Evolutionary conservation across 2,113 vertebrate species (phyloP).

Genomic region (Carettochelys insculpta): DNA sequence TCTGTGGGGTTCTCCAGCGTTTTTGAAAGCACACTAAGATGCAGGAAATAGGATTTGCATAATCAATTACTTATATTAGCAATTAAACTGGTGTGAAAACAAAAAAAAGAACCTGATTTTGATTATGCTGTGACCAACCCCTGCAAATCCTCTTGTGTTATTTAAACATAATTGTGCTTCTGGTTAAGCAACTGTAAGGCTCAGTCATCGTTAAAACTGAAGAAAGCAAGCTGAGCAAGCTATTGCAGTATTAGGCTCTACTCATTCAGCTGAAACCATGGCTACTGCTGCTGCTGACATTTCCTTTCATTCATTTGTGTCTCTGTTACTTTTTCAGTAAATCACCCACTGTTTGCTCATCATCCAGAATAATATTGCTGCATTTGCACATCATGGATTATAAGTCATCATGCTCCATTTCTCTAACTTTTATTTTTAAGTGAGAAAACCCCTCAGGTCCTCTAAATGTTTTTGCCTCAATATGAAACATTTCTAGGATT

Average conservation of each 20-base stretch:
- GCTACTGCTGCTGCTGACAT: slow-evolving; percentile 13
- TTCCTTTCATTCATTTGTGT: slow-evolving; percentile 44
- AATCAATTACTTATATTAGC: neutral
- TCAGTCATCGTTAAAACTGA: slow-evolving; percentile 54
- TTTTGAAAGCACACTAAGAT: neutral
- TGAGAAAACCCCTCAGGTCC: neutral
- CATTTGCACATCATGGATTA: slow-evolving; percentile 19
- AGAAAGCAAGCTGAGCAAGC: slow-evolving; percentile 60
- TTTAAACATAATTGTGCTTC: slow-evolving; percentile 28
- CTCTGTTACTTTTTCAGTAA: slow-evolving; percentile 8
- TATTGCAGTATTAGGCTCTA: slow-evolving; percentile 16
- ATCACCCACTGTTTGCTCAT: slow-evolving; percentile 20
- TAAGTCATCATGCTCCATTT: slow-evolving; percentile 24
- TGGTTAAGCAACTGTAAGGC: slow-evolving; percentile 20
- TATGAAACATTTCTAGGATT: neutral
- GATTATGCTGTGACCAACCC: neutral
- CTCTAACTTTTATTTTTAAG: slow-evolving; percentile 4
- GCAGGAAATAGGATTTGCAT: neutral
- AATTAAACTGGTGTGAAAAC: slow-evolving; percentile 3
- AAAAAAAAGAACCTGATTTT: slow-evolving; percentile 12
- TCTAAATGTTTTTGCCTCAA: neutral
- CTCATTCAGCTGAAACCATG: slow-evolving; percentile 46
- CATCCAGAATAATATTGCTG: slow-evolving; percentile 21
- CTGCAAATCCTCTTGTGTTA: neutral
- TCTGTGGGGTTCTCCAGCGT: neutral